Conservation (phyloP, 1,140 invertebrate species). For the Mercenaria mercenaria region DNA sequence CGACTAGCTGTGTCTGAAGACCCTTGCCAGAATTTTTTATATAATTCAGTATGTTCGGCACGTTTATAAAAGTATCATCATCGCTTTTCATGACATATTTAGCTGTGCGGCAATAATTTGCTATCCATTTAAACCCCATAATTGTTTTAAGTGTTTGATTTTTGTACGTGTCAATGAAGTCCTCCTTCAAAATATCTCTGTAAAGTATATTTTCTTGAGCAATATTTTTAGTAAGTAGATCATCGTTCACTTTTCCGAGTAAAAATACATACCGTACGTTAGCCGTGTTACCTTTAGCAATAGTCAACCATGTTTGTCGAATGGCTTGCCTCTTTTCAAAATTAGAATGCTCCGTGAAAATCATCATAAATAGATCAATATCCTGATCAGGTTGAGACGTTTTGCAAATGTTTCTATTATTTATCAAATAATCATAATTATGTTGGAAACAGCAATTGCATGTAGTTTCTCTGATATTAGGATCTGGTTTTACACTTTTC, state of each 20-base stretch:
- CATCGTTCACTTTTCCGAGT: conserved; percentile 48
- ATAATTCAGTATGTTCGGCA: conserved; percentile 64
- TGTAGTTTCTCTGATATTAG: too few relatives aligned
- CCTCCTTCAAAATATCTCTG: conserved; percentile 71
- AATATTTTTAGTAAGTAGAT: background rate
- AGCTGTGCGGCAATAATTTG: conserved; percentile 61
- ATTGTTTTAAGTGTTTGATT: conserved; percentile 73
- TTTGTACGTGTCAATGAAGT: conserved; percentile 72
- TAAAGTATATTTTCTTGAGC: conserved; percentile 62
- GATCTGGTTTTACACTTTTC: too few relatives aligned
- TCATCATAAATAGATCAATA: conserved; percentile 56
- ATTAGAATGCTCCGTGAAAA: conserved; percentile 42
- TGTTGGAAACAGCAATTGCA: background rate
- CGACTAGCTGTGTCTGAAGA: conserved; percentile 17
- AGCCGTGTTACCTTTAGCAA: conserved; percentile 28
- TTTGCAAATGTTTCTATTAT: background rate
- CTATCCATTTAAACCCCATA: conserved; percentile 71
- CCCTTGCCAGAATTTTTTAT: conserved; percentile 37
- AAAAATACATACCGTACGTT: conserved; percentile 64
- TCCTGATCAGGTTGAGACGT: background rate
- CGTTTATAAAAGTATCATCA: conserved; percentile 72
- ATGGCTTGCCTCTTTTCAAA: conserved; percentile 19
- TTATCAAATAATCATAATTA: background rate
- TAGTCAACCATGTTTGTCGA: conserved; percentile 54
- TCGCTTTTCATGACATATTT: conserved; percentile 75